These are phyloP conservation scores for Adrianichthys oophorus DNA, from an alignment of 2,797 vertebrate genomes.

Conservation along the genomic window DNA sequence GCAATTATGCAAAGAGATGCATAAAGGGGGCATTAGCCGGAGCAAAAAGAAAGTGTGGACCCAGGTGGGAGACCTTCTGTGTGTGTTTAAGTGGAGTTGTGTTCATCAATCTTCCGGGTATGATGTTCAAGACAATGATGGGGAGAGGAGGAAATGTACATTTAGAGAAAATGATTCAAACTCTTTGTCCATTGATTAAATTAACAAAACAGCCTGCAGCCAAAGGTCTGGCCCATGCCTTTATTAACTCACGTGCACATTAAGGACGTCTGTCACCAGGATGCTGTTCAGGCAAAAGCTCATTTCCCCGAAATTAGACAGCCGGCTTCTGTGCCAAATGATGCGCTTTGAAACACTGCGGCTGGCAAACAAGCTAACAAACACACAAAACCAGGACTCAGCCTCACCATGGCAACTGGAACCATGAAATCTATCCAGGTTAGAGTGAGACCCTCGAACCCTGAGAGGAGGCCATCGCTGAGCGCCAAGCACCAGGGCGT, in stretches of 20 bases:
- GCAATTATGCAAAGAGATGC: constrained; percentile 63
- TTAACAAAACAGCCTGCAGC: constrained; percentile 65
- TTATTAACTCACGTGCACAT: constrained; percentile 43
- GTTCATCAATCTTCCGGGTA: constrained; percentile 41
- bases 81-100: constrained; percentile 28
- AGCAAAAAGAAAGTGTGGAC: constrained; percentile 31
- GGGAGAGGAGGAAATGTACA: constrained; percentile 37
- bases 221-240: constrained; percentile 38
- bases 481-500: background rate
- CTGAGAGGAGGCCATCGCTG: constrained; percentile 10
- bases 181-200: constrained; percentile 59
- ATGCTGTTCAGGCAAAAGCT: constrained; percentile 44
- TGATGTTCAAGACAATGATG: constrained; percentile 24
- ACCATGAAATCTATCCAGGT: constrained; percentile 37
- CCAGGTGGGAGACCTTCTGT: constrained; percentile 57
- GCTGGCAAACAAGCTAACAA: constrained; percentile 6
- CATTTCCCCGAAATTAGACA: constrained; percentile 54
- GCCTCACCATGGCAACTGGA: constrained; percentile 60
- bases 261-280: constrained; percentile 40
- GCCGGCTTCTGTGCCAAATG: constrained; percentile 41
- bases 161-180: constrained; percentile 47
- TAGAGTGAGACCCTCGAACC: constrained; percentile 13
- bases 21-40: constrained; percentile 59
- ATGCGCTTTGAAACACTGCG: constrained; percentile 38
- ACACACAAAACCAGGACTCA: constrained; percentile 36